Conservation (phyloP, 2,888 invertebrate species). For the Erebia palarica region DNA sequence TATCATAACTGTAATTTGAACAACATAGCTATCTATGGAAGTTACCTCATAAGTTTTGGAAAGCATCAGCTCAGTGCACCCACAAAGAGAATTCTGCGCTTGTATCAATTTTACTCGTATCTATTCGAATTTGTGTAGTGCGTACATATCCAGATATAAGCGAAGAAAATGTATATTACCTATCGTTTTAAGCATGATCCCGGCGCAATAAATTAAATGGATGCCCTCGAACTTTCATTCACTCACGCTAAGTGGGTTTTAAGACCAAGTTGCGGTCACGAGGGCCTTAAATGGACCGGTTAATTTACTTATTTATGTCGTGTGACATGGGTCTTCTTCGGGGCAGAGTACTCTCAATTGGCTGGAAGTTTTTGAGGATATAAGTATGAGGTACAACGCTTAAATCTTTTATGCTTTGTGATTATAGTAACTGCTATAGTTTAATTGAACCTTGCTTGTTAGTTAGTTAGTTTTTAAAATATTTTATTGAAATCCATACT, state of each 20-base stretch:
- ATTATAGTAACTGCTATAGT: too few species aligned
- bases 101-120: too few species aligned
- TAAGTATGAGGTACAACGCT: neutral
- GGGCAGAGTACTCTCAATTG: constrained; percentile 1
- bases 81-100: too few species aligned
- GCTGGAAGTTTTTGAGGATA: neutral
- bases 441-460: too few species aligned
- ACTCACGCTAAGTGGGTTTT: constrained; percentile 33
- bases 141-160: neutral
- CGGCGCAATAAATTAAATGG: constrained; percentile 20
- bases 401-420: neutral
- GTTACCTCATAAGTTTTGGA: too few species aligned
- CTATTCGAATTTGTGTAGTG: too few species aligned
- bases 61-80: too few species aligned
- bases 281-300: constrained; percentile 54
- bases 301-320: constrained; percentile 59
- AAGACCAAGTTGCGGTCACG: constrained; percentile 50
- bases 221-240: constrained; percentile 24
- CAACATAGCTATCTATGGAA: too few species aligned
- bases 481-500: too few species aligned
- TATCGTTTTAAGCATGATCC: constrained; percentile 10
- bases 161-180: constrained; percentile 3
- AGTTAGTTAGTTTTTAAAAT: too few species aligned
- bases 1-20: too few species aligned
- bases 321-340: constrained; percentile 30